phyloP scores from a whole-genome alignment of 2,888 invertebrate species.

The Andrena haemorrhoa region DNA sequence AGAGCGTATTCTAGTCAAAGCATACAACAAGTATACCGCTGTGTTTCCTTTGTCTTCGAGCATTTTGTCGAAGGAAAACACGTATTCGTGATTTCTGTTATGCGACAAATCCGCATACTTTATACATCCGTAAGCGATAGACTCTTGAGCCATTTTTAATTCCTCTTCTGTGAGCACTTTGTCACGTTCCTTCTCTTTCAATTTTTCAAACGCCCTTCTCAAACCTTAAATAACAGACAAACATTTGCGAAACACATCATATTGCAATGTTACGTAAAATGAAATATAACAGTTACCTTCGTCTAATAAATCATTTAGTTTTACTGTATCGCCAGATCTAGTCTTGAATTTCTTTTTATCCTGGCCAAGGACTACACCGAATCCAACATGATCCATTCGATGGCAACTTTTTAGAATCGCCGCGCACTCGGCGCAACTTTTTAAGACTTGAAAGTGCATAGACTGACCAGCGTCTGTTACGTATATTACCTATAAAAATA shows the following conservation, averaged over 20 bases:
- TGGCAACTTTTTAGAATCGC: conserved; percentile 89
- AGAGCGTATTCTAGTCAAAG: conserved; percentile 96
- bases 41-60: conserved; percentile 99
- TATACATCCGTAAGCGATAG: conserved; percentile 98
- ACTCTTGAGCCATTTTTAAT: conserved; percentile 92
- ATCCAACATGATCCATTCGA: conserved; percentile 95
- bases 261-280: neutral
- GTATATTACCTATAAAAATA: conserved; percentile 79
- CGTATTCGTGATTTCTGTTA: conserved; percentile 96
- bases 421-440: conserved; percentile 91
- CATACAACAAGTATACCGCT: conserved; percentile 98
- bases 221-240: conserved; percentile 85
- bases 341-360: conserved; percentile 99
- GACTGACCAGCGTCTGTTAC: conserved; percentile 97
- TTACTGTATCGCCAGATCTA: conserved; percentile 97
- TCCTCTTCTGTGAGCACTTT: conserved; percentile 93
- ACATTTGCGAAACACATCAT: neutral
- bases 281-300: conserved; percentile 87
- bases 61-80: conserved; percentile 99
- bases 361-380: conserved; percentile 98
- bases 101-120: conserved; percentile 99
- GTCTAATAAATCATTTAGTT: conserved; percentile 94
- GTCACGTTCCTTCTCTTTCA: conserved; percentile 94
- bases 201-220: conserved; percentile 92
- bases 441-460: conserved; percentile 91